Percentiles rank a stretch among this genome's conserved stretches.
Evolutionary conservation across 1,140 invertebrate genomes (phyloP).

Genomic region (Drosophila athabasca): DNA sequence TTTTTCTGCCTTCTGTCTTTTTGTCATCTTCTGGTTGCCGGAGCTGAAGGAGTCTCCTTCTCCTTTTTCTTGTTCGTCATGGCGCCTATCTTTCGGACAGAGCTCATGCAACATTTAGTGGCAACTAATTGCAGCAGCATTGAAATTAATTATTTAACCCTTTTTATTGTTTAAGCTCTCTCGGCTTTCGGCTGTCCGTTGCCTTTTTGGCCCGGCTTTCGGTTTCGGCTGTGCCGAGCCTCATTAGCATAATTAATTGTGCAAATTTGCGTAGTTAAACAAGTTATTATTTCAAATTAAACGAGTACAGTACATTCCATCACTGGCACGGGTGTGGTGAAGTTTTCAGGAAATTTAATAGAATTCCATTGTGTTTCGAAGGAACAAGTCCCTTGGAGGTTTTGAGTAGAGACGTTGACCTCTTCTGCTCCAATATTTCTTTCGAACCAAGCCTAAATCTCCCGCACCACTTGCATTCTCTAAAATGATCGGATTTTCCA

Average conservation of each 20-base stretch:
- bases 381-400: background rate
- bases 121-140: conserved; percentile 81
- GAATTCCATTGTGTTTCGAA: conserved; percentile 6
- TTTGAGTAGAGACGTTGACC: too few species aligned
- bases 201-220: conserved; percentile 55
- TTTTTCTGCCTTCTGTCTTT: conserved; percentile 21
- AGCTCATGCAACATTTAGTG: conserved; percentile 79
- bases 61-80: conserved; percentile 11
- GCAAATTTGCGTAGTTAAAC: conserved; percentile 80
- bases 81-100: conserved; percentile 56
- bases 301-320: conserved; percentile 68
- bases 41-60: background rate
- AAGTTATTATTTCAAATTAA: conserved; percentile 82
- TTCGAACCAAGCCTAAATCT: too few species aligned
- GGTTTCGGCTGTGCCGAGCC: conserved; percentile 38
- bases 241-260: conserved; percentile 83
- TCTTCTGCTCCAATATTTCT: too few species aligned
- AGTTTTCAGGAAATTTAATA: conserved; percentile 17
- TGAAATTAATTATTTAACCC: conserved; percentile 82
- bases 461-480: too few species aligned
- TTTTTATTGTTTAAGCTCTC: conserved; percentile 79
- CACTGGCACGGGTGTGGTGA: conserved; percentile 17
- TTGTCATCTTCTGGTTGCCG: background rate
- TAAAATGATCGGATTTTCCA: background rate
- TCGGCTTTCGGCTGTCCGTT: conserved; percentile 28